phyloP scores from a whole-genome alignment of 2,888 invertebrate species.

The Parapristionchus giblindavisi region DNA sequence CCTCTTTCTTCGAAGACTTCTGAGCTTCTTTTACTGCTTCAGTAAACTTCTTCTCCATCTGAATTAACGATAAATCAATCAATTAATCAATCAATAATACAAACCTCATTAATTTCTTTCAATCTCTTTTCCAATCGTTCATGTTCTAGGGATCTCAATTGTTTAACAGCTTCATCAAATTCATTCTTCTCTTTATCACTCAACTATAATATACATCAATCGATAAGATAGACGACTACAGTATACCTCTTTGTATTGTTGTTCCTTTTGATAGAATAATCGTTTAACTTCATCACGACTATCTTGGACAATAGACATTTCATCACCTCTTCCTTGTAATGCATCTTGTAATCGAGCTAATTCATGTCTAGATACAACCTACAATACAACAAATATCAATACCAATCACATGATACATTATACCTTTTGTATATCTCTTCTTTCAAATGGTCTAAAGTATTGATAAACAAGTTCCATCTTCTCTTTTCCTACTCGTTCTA shows the following conservation, averaged over 20 bases:
- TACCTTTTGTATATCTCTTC: constrained; percentile 58
- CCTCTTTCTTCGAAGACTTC: constrained; percentile 6
- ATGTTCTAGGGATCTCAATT: constrained; percentile 52
- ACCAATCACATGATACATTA: not conserved
- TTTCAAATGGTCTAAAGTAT: constrained; percentile 64
- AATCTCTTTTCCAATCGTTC: constrained; percentile 53
- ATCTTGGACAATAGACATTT: constrained; percentile 41
- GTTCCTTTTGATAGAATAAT: constrained; percentile 41
- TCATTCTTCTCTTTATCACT: constrained; percentile 50
- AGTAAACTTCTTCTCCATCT: constrained; percentile 36
- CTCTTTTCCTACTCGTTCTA: constrained; percentile 53
- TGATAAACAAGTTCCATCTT: constrained; percentile 58
- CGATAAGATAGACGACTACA: not conserved
- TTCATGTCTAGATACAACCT: constrained; percentile 56
- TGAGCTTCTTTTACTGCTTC: constrained; percentile 43
- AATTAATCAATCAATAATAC: not conserved
- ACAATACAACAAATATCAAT: constrained; percentile 8
- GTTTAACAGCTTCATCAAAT: constrained; percentile 51
- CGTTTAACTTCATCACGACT: constrained; percentile 17
- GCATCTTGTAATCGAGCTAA: constrained; percentile 53
- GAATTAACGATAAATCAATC: not conserved
- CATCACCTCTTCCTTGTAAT: constrained; percentile 51
- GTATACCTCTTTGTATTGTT: constrained; percentile 15
- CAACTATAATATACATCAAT: constrained; percentile 41
- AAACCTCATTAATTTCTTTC: constrained; percentile 51